These are phyloP conservation scores for Chymomyza caudatula DNA, from an alignment of 2,888 invertebrate genomes.

Conservation along the genomic window DNA sequence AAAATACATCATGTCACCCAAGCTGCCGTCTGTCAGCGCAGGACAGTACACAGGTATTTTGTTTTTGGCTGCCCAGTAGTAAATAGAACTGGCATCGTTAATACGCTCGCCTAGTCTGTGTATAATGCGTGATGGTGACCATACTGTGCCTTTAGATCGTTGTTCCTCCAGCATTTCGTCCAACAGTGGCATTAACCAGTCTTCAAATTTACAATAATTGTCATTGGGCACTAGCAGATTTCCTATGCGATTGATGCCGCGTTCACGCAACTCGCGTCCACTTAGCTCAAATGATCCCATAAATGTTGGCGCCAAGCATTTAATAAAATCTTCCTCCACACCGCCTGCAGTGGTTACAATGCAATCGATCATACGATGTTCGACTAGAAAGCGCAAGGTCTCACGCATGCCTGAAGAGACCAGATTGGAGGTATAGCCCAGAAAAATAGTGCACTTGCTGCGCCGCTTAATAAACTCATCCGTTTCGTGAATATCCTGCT, in stretches of 20 bases:
- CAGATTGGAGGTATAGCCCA: conserved; percentile 98
- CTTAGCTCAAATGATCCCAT: conserved; percentile 93
- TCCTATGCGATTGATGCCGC: conserved; percentile 90
- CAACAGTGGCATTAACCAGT: conserved; percentile 95
- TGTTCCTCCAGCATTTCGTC: conserved; percentile 95
- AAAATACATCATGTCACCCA: conserved; percentile 99
- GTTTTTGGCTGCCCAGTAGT: conserved; percentile 97
- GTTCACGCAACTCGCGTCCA: conserved; percentile 88
- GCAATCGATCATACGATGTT: conserved; percentile 94
- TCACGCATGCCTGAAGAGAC: conserved; percentile 97
- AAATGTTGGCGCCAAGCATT: conserved; percentile 96
- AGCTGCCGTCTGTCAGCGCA: conserved; percentile 97
- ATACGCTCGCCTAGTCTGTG: conserved; percentile 91
- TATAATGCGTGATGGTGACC: conserved; percentile 96
- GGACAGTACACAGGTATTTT: conserved; percentile 98
- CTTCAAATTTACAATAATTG: conserved; percentile 98
- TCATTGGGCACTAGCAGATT: conserved; percentile 98
- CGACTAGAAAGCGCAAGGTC: conserved; percentile 90
- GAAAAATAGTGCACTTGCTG: conserved; percentile 94
- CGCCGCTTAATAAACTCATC: conserved; percentile 89
- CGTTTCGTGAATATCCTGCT: conserved; percentile 83
- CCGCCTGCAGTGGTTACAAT: conserved; percentile 99
- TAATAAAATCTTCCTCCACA: conserved; percentile 98
- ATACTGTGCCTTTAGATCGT: conserved; percentile 83
- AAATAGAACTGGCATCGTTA: conserved; percentile 93